Conservation (phyloP, 2,888 invertebrate genomes). For the Esperia sulphurella region DNA sequence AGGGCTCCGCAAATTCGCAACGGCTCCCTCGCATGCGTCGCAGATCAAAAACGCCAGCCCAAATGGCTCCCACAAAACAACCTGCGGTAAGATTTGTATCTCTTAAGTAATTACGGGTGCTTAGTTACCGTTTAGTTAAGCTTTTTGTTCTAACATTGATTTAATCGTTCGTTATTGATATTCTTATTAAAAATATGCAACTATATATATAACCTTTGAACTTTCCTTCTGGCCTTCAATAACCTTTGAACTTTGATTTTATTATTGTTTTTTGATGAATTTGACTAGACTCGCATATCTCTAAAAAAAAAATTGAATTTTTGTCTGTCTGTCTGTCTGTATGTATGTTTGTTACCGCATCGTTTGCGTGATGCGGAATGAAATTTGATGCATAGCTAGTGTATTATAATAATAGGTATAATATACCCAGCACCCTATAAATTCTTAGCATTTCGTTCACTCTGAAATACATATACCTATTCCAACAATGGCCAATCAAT, state of each 20-base stretch:
- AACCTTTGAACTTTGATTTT: neutral
- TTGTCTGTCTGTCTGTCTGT: too few species aligned
- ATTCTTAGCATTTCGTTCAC: too few species aligned
- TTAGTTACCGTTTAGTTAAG: constrained; percentile 36
- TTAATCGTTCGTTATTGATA: constrained; percentile 9
- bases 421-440: too few species aligned
- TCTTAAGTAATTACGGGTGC: constrained; percentile 29
- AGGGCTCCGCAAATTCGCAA: constrained; percentile 22
- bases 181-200: neutral
- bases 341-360: too few species aligned
- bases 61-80: constrained; percentile 41
- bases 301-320: too few species aligned
- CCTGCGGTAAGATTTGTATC: constrained; percentile 36
- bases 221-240: neutral
- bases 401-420: too few species aligned
- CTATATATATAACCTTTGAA: neutral
- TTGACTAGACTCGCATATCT: too few species aligned
- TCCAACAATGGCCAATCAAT: too few species aligned
- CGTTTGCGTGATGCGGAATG: too few species aligned
- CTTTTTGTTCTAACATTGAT: constrained; percentile 18
- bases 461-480: too few species aligned
- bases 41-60: constrained; percentile 35
- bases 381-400: too few species aligned
- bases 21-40: constrained; percentile 27
- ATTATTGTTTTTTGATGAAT: too few species aligned